Evolutionary conservation across 2,888 invertebrate genomes (phyloP).

Genomic region (Enchytraeus crypticus): DNA sequence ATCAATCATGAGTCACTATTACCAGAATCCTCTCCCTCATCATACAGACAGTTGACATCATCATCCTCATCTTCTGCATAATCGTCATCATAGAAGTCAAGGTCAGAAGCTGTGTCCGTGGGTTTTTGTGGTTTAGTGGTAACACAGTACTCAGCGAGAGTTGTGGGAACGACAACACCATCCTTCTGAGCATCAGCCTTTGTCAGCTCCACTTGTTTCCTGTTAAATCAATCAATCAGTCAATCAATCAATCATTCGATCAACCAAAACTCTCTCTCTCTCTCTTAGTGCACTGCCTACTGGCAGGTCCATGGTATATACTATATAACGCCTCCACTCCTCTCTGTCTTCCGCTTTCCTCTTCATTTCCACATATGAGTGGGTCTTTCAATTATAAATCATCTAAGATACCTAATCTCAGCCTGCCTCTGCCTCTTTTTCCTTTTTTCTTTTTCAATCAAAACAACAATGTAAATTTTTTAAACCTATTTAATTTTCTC

Average conservation of each 20-base stretch:
- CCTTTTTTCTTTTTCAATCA: background rate
- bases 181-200: constrained; percentile 90
- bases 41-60: constrained; percentile 30
- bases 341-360: no score
- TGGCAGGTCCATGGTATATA: no score
- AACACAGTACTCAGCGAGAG: constrained; percentile 95
- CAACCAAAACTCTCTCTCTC: no score
- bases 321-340: no score
- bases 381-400: no score
- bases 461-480: background rate
- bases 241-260: no score
- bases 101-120: constrained; percentile 67
- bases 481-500: no score
- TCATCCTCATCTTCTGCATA: constrained; percentile 29
- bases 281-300: no score
- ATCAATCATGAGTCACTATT: constrained; percentile 13
- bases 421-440: no score
- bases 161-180: constrained; percentile 90
- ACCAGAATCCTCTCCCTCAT: constrained; percentile 32
- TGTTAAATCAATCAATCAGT: constrained; percentile 45
- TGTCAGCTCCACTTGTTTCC: constrained; percentile 94
- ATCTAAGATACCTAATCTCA: no score
- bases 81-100: constrained; percentile 81
- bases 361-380: no score
- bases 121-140: constrained; percentile 63